Conservation (phyloP, 1,140 invertebrate genomes). For the Parapsyche elsis region DNA sequence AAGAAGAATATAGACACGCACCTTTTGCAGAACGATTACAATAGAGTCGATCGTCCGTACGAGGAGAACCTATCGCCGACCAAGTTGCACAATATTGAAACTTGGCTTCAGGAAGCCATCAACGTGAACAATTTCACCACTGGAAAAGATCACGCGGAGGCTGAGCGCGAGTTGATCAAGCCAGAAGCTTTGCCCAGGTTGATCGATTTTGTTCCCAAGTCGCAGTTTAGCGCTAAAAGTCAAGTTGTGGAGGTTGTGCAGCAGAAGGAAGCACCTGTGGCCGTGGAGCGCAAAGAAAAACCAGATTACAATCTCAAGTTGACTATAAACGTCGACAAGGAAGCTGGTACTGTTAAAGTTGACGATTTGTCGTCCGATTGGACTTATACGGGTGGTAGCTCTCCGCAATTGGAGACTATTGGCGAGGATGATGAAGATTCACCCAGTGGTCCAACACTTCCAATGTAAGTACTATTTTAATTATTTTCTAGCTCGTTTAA, state of each 20-base stretch:
- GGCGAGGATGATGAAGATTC: slow-evolving; percentile 73
- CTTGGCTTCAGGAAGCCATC: slow-evolving; percentile 64
- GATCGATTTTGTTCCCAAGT: slow-evolving; percentile 76
- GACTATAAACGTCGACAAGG: slow-evolving; percentile 34
- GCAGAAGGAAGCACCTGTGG: slow-evolving; percentile 46
- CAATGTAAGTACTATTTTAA: slow-evolving; percentile 45
- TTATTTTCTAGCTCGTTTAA: not conserved
- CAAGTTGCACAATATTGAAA: slow-evolving; percentile 67
- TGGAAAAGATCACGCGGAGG: slow-evolving; percentile 33
- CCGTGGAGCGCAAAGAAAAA: slow-evolving; percentile 10
- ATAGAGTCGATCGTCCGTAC: slow-evolving; percentile 40
- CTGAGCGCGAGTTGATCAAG: slow-evolving; percentile 38
- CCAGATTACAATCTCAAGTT: slow-evolving; percentile 32
- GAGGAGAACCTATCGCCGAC: slow-evolving; percentile 65
- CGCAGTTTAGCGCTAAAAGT: slow-evolving; percentile 58
- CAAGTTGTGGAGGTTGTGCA: slow-evolving; percentile 53
- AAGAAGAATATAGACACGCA: slow-evolving; percentile 47
- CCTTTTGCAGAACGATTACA: slow-evolving; percentile 11
- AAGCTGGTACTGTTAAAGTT: slow-evolving; percentile 42
- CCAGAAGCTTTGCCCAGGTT: slow-evolving; percentile 71
- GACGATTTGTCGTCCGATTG: slow-evolving; percentile 57
- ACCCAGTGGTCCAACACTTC: slow-evolving; percentile 46
- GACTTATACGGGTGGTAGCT: slow-evolving; percentile 61
- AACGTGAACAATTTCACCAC: slow-evolving; percentile 40
- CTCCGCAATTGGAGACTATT: slow-evolving; percentile 70